Evolutionary conservation across 2,888 invertebrate species (phyloP).

Genomic region (Abrostola tripartita): DNA sequence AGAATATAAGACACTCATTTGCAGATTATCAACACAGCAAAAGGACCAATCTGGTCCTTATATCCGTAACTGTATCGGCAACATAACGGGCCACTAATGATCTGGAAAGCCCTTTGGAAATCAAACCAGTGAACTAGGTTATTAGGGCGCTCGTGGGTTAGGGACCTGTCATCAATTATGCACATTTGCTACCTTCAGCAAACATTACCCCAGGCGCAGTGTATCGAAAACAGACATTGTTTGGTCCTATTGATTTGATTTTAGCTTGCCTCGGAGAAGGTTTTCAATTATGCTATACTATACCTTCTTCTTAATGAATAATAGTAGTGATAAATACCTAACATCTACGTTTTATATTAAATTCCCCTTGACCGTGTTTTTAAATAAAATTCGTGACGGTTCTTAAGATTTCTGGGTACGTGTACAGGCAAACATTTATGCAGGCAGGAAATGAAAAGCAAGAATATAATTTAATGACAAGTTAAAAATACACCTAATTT

Average conservation of each 20-base stretch:
- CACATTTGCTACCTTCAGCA: slow-evolving; percentile 10
- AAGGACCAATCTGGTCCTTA: slow-evolving; percentile 1
- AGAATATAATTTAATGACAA: too few relatives aligned
- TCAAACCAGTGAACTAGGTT: slow-evolving; percentile 19
- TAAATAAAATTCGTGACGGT: too few relatives aligned
- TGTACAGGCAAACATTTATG: too few relatives aligned
- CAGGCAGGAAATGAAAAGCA: too few relatives aligned
- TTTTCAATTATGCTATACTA: too few relatives aligned
- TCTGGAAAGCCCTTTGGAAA: background rate
- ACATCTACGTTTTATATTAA: too few relatives aligned
- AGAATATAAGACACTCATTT: too few relatives aligned
- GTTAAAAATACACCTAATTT: background rate
- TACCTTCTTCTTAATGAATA: too few relatives aligned
- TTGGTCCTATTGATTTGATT: background rate
- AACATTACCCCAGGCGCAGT: background rate
- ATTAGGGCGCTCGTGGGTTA: slow-evolving; percentile 17
- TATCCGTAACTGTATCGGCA: background rate
- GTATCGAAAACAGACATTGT: background rate
- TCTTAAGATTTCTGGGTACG: too few relatives aligned
- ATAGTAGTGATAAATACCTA: too few relatives aligned
- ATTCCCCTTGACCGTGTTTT: too few relatives aligned
- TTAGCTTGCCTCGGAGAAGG: background rate
- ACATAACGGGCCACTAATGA: background rate
- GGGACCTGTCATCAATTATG: slow-evolving; percentile 22
- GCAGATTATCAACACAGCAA: background rate